Evolutionary conservation across 2,888 invertebrate species (phyloP), one percentile per base, ranked within the genome.

Genomic region (Steinernema carpocapsae): DNA sequence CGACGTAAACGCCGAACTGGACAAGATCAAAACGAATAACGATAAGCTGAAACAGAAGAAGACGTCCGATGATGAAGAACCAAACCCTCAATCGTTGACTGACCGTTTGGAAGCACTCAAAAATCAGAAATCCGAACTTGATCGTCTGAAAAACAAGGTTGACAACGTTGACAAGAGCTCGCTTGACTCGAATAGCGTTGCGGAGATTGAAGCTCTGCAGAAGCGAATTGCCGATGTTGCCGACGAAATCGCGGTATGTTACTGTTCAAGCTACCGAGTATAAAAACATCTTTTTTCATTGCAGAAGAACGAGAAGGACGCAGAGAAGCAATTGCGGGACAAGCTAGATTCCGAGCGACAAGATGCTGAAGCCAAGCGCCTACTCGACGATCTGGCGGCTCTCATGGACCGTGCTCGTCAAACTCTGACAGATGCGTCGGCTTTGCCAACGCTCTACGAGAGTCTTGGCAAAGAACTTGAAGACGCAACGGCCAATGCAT

Each of bases 1-100:
- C 26, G 78, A 78, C 52, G 81, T 70, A 10, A 70, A 74, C 22
- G 74, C 64, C 42, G 64, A 73, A 56, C 45, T 73, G 32, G 64
- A 59, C 70, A 73, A 73, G 70, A 64, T 64, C 46, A 59, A 59
- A 22, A 7, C 7, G 26, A 22, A 22, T 7, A 43, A 43, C 10
- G 14, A 43, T 7, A 7, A 7, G 7, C 14, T 6, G 17, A 51
- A 10, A 10, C 17, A 6, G 51, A 19, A 51, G 17, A 64, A 64
- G 56, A 56, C 26, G 29, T 7, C 29, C 70, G 70, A 10, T 6
- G 32, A 19, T 22, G 56, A 12, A 24, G 26, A 32, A 17, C 24
- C 70, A 19, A 51, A 6, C 19, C 51, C 51, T 10, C 51, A 51
- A 19, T 51, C 51, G 12, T 19, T 51, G 17, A 19, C 14, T n/a